phyloP scores from a whole-genome alignment of 2,113 vertebrate species.

The Riparia riparia region DNA sequence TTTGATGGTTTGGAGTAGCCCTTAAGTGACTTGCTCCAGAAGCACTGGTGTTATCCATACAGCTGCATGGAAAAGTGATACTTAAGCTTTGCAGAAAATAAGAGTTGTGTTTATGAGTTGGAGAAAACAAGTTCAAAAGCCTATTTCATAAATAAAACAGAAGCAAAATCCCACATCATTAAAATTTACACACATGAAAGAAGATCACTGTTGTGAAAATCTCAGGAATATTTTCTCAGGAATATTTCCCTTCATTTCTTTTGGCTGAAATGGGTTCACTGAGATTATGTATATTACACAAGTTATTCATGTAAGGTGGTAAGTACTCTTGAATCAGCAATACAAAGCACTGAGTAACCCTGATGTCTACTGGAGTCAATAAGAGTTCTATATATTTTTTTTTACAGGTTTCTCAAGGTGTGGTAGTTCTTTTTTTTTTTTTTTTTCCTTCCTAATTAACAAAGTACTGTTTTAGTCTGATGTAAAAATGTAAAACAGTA shows the following conservation, averaged over 20 bases:
- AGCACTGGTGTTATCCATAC: not conserved
- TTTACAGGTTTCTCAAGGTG: not conserved
- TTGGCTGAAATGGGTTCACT: not conserved
- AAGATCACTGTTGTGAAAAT: not conserved
- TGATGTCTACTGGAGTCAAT: not conserved
- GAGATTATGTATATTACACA: not conserved
- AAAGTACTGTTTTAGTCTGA: conserved; percentile 7
- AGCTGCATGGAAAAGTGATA: not conserved
- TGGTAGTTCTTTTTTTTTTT: not conserved
- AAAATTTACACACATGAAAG: not conserved
- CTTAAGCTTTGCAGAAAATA: not conserved
- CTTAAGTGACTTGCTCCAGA: not conserved
- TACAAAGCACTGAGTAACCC: not conserved
- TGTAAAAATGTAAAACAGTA: not conserved
- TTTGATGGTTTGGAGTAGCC: not conserved
- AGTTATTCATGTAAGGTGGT: not conserved
- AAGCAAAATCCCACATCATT: not conserved
- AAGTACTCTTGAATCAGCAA: not conserved
- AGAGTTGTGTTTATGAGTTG: not conserved
- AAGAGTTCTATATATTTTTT: not conserved
- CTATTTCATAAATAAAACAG: not conserved
- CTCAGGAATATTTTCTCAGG: not conserved
- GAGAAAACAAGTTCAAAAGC: not conserved
- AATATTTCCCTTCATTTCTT: not conserved
- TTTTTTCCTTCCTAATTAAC: not conserved